Evolutionary conservation across 2,888 invertebrate species (phyloP).

Genomic region (Standfussiana lucernea): DNA sequence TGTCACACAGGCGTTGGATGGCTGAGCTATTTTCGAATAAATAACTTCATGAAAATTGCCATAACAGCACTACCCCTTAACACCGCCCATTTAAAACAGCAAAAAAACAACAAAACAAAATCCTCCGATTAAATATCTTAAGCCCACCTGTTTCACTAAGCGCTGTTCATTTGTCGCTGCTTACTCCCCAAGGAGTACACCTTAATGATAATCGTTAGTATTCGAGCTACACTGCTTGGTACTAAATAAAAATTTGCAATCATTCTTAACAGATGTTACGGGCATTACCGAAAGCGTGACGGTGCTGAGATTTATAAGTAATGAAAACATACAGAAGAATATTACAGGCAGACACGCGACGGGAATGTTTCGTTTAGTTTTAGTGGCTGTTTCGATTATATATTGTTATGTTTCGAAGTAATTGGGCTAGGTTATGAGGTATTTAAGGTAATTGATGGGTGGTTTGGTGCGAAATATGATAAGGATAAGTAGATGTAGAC

Average conservation of each 20-base stretch:
- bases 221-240: slow-evolving; percentile 66
- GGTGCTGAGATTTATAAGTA: slow-evolving; percentile 54
- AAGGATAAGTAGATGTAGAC: slow-evolving; percentile 18
- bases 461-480: slow-evolving; percentile 38
- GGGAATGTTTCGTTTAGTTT: slow-evolving; percentile 37
- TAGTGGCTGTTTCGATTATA: slow-evolving; percentile 47
- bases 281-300: slow-evolving; percentile 75
- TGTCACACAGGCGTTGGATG: not conserved
- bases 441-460: slow-evolving; percentile 24
- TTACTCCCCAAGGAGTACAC: slow-evolving; percentile 39
- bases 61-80: slow-evolving; percentile 26
- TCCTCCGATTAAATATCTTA: slow-evolving; percentile 56
- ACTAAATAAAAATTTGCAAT: slow-evolving; percentile 81
- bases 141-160: slow-evolving; percentile 67
- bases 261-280: slow-evolving; percentile 76
- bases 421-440: slow-evolving; percentile 52
- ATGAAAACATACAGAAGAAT: slow-evolving; percentile 39
- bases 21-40: not conserved
- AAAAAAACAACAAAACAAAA: slow-evolving; percentile 43
- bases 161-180: slow-evolving; percentile 64
- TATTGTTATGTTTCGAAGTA: slow-evolving; percentile 52
- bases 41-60: not conserved
- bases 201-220: slow-evolving; percentile 78
- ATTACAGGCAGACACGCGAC: slow-evolving; percentile 51
- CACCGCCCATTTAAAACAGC: slow-evolving; percentile 8